phyloP scores from a whole-genome alignment of 2,888 invertebrate species.

The Chymomyza fuscimana region DNA sequence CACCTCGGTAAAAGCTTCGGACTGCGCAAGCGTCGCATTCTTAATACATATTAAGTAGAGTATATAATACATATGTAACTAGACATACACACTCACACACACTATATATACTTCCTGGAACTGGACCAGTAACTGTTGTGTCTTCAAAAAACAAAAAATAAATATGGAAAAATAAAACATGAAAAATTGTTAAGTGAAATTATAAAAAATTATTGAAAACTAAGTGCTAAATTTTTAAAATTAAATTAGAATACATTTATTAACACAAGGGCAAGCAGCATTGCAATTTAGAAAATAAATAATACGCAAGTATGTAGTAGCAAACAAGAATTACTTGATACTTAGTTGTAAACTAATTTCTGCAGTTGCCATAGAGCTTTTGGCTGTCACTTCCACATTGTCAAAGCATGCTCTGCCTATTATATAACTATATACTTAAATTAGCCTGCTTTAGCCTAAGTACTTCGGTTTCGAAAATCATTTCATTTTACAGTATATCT shows the following conservation, averaged over 20 bases:
- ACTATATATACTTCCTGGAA: slow-evolving; percentile 78
- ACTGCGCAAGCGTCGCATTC: slow-evolving; percentile 25
- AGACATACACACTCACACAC: slow-evolving; percentile 47
- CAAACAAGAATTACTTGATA: slow-evolving; percentile 23
- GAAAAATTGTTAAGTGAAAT: slow-evolving; percentile 50
- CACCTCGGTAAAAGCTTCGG: slow-evolving; percentile 55
- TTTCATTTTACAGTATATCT: neutral
- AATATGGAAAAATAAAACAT: slow-evolving; percentile 36
- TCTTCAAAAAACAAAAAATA: slow-evolving; percentile 75
- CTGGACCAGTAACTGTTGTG: slow-evolving; percentile 81
- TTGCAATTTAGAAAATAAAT: slow-evolving; percentile 3
- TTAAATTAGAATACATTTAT: slow-evolving; percentile 43
- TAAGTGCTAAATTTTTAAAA: slow-evolving; percentile 63
- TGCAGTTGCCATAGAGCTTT: slow-evolving; percentile 39
- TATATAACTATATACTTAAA: neutral
- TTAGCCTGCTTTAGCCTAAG: slow-evolving; percentile 11
- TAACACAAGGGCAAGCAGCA: neutral
- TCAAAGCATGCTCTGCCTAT: neutral
- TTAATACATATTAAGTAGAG: neutral
- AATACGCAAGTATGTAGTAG: slow-evolving; percentile 20
- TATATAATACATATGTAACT: slow-evolving; percentile 21
- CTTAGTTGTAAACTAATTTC: slow-evolving; percentile 27
- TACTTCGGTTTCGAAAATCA: slow-evolving; percentile 58
- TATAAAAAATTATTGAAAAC: slow-evolving; percentile 50
- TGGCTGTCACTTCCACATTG: neutral